Evolutionary conservation across 2,113 vertebrate species (phyloP).

Genomic region (Gobio gobio): DNA sequence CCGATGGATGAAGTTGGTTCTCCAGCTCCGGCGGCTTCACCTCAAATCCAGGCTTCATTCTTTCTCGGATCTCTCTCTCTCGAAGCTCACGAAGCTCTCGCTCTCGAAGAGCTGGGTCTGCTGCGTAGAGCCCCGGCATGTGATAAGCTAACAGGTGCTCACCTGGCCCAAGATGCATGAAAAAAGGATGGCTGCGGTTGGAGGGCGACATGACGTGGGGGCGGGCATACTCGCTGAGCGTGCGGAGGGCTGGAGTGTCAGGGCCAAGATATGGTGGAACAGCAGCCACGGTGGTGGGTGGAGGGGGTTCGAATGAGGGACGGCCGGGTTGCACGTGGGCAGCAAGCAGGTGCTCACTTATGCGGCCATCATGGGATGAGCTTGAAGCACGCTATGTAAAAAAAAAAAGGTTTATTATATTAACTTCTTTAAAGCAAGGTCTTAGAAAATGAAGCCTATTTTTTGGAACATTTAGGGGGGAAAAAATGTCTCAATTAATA

Average conservation of each 20-base stretch:
- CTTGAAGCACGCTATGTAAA: conserved; percentile 85
- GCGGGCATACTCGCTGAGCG: conserved; percentile 96
- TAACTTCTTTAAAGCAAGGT: neutral
- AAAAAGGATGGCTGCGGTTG: conserved; percentile 96
- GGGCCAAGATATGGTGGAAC: conserved; percentile 96
- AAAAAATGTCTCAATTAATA: too few relatives aligned
- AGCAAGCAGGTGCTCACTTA: conserved; percentile 83
- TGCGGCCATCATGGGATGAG: conserved; percentile 90
- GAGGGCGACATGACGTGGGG: conserved; percentile 98
- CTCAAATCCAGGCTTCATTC: conserved; percentile 98
- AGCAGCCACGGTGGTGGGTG: conserved; percentile 90
- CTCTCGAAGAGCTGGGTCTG: conserved; percentile 90
- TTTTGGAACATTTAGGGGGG: too few relatives aligned
- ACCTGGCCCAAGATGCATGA: conserved; percentile 89
- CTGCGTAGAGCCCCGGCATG: conserved; percentile 92
- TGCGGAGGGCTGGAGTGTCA: conserved; percentile 92
- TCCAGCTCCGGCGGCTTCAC: conserved; percentile 95
- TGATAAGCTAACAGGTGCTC: conserved; percentile 95
- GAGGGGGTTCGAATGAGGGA: conserved; percentile 88
- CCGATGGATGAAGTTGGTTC: conserved; percentile 83
- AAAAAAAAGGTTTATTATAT: neutral
- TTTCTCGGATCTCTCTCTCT: conserved; percentile 91
- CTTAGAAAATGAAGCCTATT: too few relatives aligned
- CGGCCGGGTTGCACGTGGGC: conserved; percentile 83
- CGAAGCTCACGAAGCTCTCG: conserved; percentile 91